A percentile compares a stretch with the other conserved stretches of the same genome.
Evolutionary conservation across 92 coral and sea anemone genomes (phyloP).

Genomic region (Zoanthus sociatus): DNA sequence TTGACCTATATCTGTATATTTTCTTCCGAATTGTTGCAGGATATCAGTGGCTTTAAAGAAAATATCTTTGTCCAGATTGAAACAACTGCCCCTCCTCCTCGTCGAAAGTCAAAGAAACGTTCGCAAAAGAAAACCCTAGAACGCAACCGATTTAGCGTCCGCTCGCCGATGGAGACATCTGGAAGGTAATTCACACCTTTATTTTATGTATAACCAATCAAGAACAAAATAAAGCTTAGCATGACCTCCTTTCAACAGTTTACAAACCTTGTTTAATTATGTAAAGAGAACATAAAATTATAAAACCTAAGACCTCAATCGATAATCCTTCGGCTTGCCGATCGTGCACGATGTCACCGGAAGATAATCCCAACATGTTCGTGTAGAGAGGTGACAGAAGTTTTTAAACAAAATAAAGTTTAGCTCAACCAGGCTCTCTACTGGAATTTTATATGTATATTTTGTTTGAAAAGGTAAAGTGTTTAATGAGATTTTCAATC

Average conservation of each 20-base stretch:
- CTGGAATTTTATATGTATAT: no score
- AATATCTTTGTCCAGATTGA: conserved; percentile 96
- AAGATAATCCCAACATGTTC: conserved; percentile 17
- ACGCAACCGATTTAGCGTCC: conserved; percentile 41
- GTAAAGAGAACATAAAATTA: no score
- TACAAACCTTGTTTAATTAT: no score
- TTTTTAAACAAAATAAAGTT: no score
- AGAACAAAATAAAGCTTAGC: no score
- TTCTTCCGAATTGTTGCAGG: conserved; percentile 46
- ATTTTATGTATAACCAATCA: no score
- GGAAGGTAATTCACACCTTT: conserved; percentile 34
- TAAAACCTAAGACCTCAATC: conserved; percentile 67
- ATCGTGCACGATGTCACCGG: background rate
- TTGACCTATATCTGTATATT: background rate
- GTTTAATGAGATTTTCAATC: no score
- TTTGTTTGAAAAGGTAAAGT: no score
- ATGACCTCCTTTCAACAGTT: no score
- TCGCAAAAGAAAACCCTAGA: conserved; percentile 72
- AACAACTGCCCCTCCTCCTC: conserved; percentile 94
- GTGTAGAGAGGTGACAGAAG: no score
- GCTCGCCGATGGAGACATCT: conserved; percentile 27
- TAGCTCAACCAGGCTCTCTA: no score
- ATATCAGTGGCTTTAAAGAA: conserved; percentile 82
- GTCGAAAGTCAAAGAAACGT: conserved; percentile 81
- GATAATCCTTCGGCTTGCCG: conserved; percentile 15